A percentile compares a stretch with the other conserved stretches of the same genome.
Evolutionary conservation across 2,113 vertebrate genomes (phyloP).

Genomic region (Ctenodactylus gundi): DNA sequence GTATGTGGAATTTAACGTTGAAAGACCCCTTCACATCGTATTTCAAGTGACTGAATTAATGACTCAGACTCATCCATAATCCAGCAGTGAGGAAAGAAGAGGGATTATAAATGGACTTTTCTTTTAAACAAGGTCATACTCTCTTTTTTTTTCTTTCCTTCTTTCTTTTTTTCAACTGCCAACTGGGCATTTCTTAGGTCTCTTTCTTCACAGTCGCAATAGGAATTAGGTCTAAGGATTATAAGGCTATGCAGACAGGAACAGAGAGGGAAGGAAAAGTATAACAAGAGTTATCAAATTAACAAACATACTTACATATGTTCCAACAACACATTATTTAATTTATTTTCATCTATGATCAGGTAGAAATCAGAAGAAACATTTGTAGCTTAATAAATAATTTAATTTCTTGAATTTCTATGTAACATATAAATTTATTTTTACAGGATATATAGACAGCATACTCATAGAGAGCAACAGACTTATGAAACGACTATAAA

Average conservation of each 20-base stretch:
- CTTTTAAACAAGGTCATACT: neutral
- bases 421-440: conserved; percentile 81
- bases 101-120: conserved; percentile 1
- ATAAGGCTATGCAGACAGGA: conserved; percentile 48
- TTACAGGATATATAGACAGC: conserved; percentile 80
- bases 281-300: conserved; percentile 47
- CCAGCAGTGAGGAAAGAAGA: conserved; percentile 29
- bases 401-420: conserved; percentile 81
- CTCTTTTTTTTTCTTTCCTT: neutral
- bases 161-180: neutral
- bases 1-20: conserved; percentile 42
- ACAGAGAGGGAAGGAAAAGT: conserved; percentile 59
- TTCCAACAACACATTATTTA: conserved; percentile 76
- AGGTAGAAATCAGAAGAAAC: conserved; percentile 79
- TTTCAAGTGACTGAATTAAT: conserved; percentile 39
- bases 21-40: conserved; percentile 29
- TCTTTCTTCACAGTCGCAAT: conserved; percentile 37
- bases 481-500: conserved; percentile 80
- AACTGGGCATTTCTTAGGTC: conserved; percentile 37
- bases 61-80: conserved; percentile 38
- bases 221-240: conserved; percentile 56
- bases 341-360: conserved; percentile 75
- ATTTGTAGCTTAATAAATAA: conserved; percentile 79
- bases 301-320: conserved; percentile 75
- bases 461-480: conserved; percentile 80